phyloP scores from a whole-genome alignment of 2,888 invertebrate genomes.

The Hedya salicella region DNA sequence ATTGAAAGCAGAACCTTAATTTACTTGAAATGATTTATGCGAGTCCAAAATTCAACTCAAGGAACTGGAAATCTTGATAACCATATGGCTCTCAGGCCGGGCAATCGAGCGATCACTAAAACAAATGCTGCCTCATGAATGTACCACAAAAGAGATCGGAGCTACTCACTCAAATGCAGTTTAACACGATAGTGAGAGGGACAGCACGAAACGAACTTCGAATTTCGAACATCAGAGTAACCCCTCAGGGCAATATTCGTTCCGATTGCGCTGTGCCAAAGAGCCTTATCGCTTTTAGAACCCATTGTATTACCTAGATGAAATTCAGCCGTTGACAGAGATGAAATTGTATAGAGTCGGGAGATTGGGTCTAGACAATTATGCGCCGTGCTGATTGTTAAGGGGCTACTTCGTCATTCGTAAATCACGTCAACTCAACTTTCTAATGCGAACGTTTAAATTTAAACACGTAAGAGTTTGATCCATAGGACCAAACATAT shows the following conservation, averaged over 20 bases:
- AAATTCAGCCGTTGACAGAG: conserved; percentile 7
- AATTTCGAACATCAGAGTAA: too few species aligned
- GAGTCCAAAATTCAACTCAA: neutral
- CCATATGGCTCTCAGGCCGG: neutral
- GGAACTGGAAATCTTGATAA: conserved; percentile 22
- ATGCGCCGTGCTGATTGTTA: neutral
- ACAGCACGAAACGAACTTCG: too few species aligned
- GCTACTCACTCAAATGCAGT: too few species aligned
- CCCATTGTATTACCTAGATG: conserved; percentile 5
- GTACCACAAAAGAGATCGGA: conserved; percentile 16
- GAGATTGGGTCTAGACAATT: neutral
- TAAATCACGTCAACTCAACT: too few species aligned
- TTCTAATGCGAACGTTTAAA: too few species aligned
- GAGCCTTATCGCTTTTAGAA: conserved; percentile 9
- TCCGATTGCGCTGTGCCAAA: conserved; percentile 21
- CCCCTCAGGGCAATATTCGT: conserved; percentile 5
- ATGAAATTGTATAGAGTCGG: neutral
- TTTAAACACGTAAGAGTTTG: too few species aligned
- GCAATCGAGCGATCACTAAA: conserved; percentile 11
- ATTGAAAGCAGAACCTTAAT: too few species aligned
- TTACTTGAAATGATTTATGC: too few species aligned
- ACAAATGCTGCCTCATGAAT: conserved; percentile 14
- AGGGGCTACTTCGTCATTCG: too few species aligned
- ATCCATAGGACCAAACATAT: too few species aligned
- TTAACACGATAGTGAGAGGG: too few species aligned